phyloP scores from a whole-genome alignment of 2,113 vertebrate species.

The Rhadina sibilatrix region DNA sequence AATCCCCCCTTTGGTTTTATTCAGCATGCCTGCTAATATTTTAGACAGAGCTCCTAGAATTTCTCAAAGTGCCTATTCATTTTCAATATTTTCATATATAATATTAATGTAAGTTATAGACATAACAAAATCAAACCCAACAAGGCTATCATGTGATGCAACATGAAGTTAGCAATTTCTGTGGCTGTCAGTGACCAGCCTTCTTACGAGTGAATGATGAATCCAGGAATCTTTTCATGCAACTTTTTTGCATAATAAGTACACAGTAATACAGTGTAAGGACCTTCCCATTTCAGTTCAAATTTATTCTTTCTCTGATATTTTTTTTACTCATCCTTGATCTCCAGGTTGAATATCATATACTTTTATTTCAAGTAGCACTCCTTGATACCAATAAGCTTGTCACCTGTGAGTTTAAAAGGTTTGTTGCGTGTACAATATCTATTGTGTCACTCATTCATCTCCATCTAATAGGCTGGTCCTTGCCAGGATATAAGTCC shows the following conservation, averaged over 20 bases:
- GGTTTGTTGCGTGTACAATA: neutral
- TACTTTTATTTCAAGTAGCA: neutral
- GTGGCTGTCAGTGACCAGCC: neutral
- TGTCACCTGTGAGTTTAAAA: neutral
- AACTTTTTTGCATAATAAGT: neutral
- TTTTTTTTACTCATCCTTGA: neutral
- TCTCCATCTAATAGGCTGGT: neutral
- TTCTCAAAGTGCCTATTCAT: neutral
- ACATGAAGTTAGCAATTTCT: neutral
- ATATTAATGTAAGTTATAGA: neutral
- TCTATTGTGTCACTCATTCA: neutral
- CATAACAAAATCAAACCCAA: neutral
- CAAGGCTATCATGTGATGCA: neutral
- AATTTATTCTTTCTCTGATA: neutral
- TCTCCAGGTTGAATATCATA: neutral
- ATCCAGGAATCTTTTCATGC: neutral
- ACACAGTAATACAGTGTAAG: neutral
- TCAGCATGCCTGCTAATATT: neutral
- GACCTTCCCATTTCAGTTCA: neutral
- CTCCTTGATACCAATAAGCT: neutral
- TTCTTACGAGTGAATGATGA: neutral
- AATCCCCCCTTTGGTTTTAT: neutral
- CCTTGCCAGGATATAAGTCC: neutral
- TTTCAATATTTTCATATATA: neutral
- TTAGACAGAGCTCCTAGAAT: neutral